These are phyloP conservation scores for Pelochelys cantorii DNA, from an alignment of 2,797 vertebrate genomes.

Conservation along the genomic window DNA sequence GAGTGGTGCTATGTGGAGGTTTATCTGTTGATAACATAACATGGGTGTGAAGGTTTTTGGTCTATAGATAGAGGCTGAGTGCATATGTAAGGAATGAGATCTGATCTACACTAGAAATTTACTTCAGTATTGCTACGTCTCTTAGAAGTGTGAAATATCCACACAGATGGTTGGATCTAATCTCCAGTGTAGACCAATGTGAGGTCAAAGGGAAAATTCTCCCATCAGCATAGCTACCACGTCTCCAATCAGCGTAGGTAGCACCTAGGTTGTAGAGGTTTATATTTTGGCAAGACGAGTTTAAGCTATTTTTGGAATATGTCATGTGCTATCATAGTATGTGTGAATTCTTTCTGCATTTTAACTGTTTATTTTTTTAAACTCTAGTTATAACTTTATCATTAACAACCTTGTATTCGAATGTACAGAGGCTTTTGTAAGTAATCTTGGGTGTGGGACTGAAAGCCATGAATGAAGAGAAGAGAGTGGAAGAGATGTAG, in stretches of 20 bases:
- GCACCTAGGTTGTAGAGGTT: not conserved
- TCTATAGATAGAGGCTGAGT: not conserved
- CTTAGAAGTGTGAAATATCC: not conserved
- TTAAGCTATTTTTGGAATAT: conserved; percentile 2
- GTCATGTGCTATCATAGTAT: not conserved
- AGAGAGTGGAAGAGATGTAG: not conserved
- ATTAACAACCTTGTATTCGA: not conserved
- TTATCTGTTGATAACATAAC: conserved; percentile 24
- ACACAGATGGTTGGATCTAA: not conserved
- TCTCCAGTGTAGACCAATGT: not conserved
- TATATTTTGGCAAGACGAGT: not conserved
- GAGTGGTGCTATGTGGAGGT: not conserved
- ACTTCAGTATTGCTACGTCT: not conserved
- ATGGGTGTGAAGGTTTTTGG: conserved; percentile 35
- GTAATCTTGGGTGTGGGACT: not conserved
- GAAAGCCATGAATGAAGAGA: not conserved
- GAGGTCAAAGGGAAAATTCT: not conserved
- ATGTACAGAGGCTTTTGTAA: not conserved
- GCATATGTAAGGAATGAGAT: not conserved
- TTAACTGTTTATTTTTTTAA: conserved; percentile 11
- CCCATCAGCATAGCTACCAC: not conserved
- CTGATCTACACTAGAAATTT: not conserved
- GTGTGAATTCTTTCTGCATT: not conserved
- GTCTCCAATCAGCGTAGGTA: not conserved
- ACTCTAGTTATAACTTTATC: not conserved